Evolutionary conservation across 2,797 vertebrate species (phyloP).

Genomic region (Cirrhinus mrigala): DNA sequence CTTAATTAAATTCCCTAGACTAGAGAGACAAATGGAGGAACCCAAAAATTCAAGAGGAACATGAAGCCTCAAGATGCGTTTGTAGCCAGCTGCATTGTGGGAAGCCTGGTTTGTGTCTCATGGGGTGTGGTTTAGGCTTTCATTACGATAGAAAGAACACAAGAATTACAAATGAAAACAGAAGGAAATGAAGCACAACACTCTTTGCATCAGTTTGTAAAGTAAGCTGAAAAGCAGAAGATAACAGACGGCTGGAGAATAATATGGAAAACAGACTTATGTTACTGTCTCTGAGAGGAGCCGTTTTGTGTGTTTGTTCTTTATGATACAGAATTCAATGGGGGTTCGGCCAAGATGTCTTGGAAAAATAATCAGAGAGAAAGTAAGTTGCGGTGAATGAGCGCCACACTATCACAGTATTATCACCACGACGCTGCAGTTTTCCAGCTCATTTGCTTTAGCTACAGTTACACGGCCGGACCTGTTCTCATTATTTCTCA

Average conservation of each 20-base stretch:
- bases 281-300: not conserved
- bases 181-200: not conserved
- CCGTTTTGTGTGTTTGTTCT: not conserved
- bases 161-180: constrained; percentile 22
- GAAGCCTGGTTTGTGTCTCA: constrained; percentile 1
- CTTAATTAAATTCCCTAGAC: constrained; percentile 5
- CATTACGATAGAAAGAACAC: not conserved
- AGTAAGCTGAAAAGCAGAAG: constrained; percentile 1
- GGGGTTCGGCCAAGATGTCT: not conserved
- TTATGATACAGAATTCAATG: not conserved
- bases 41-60: not conserved
- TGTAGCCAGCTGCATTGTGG: constrained; percentile 10
- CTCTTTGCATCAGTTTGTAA: not conserved
- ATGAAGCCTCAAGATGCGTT: not conserved
- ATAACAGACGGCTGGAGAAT: constrained; percentile 6
- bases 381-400: not conserved
- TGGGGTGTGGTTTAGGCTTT: not conserved
- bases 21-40: not conserved
- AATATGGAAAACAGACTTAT: constrained; percentile 54
- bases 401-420: not conserved
- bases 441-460: no score
- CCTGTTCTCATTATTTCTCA: not conserved
- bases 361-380: not conserved
- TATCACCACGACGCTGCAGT: no score
- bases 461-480: no score